Conservation (phyloP, 2,113 vertebrate genomes). For the Pseudorectes ferrugineus region DNA sequence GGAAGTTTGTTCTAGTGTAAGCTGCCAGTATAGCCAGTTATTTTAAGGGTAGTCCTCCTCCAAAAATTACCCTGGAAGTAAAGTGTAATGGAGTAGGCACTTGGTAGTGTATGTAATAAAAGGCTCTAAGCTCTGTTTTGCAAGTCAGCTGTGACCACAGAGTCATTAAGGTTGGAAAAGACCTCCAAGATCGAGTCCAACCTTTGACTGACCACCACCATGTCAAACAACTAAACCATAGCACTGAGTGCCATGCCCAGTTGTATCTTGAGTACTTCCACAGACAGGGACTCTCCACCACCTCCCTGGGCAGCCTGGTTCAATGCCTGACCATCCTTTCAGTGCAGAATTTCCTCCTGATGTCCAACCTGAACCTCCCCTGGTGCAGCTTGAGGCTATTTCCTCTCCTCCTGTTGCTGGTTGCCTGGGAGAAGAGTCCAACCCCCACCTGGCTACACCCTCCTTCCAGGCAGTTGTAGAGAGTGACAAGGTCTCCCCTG, state of each 20-base stretch:
- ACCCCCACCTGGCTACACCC: accelerated
- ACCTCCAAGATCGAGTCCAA: neutral
- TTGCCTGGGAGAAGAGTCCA: neutral
- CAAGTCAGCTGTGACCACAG: neutral
- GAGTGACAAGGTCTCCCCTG: accelerated
- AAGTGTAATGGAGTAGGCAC: neutral
- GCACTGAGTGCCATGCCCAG: neutral
- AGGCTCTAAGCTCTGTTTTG: neutral
- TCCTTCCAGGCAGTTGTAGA: neutral
- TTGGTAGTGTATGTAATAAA: neutral
- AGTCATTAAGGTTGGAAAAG: neutral
- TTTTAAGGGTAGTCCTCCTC: neutral
- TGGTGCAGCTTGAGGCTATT: neutral
- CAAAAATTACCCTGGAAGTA: neutral
- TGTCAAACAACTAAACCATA: neutral
- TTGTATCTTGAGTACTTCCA: neutral
- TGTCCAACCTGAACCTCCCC: neutral
- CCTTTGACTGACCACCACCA: neutral
- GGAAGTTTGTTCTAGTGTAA: neutral
- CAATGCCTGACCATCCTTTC: neutral
- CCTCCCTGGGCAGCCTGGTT: neutral
- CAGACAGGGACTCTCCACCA: neutral
- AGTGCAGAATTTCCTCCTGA: neutral
- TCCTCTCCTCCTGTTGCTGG: neutral
- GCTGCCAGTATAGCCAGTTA: neutral